A percentile compares a stretch with the other conserved stretches of the same genome.
Evolutionary conservation across 1,140 invertebrate species (phyloP).

Genomic region (Aphelinus atriplicis): DNA sequence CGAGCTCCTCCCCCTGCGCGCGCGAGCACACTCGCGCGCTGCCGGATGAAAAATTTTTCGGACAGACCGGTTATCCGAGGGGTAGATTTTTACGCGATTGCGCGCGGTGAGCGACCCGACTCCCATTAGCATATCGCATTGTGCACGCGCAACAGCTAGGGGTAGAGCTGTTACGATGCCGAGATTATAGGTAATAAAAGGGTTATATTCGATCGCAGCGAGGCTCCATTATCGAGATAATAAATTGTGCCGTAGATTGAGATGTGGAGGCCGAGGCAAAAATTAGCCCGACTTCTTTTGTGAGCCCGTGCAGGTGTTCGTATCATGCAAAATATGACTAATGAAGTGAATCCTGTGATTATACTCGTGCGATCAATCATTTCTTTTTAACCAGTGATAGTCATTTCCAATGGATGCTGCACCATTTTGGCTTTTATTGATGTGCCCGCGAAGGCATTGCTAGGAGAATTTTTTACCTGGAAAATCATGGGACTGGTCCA

Average conservation of each 20-base stretch:
- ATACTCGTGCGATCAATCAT: too few species aligned
- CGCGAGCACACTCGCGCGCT: background rate
- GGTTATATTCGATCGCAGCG: background rate
- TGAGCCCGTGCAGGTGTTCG: background rate
- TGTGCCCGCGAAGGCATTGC: too few species aligned
- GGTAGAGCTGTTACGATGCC: background rate
- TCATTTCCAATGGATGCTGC: too few species aligned
- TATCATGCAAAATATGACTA: too few species aligned
- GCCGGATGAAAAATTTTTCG: conserved; percentile 4
- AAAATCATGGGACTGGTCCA: too few species aligned
- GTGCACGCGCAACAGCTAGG: background rate
- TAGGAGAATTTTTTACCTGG: too few species aligned
- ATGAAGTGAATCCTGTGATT: too few species aligned
- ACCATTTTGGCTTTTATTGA: too few species aligned
- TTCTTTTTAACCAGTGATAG: too few species aligned
- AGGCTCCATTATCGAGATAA: conserved; percentile 12
- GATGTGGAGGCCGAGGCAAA: background rate
- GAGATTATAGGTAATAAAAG: conserved; percentile 27
- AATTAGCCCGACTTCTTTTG: too few species aligned
- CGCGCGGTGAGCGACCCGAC: background rate
- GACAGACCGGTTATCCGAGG: conserved; percentile 9
- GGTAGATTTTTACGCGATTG: conserved; percentile 15
- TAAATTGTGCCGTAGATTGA: conserved; percentile 10
- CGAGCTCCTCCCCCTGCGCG: background rate
- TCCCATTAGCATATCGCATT: conserved; percentile 23